Base-by-base conservation (phyloP, 2,113 vertebrate genomes). In the Symphodus melops region DNA sequence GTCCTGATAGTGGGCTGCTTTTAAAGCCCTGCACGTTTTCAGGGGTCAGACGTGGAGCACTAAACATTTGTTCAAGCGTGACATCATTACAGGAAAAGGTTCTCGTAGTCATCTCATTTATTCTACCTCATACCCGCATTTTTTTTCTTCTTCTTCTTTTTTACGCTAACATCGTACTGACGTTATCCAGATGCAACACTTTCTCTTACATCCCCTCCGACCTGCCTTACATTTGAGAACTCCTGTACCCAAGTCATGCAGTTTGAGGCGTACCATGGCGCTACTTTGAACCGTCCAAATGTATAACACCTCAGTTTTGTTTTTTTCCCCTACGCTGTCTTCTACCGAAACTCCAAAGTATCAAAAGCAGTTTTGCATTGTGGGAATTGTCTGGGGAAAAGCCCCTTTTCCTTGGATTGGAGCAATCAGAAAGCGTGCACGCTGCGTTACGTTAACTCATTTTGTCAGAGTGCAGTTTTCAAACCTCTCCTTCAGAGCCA, bases 381-480 rank as follows among this genome's bases (percentile, higher is more conserved):
- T 73, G 79, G 84, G 74, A 81, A 60, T 60, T 23, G 9, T 79
- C 75, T 59, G 41, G 70, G 72, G 67, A 85, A 87, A 84, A 75
- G 62, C 58, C 61, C 53, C 13, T 49, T 66, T 48, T 56, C 62
- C 46, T 9, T 53, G 73, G 53, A 64, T 56, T 79, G 60, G 57
- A 72, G 75, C 36, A 25, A 41, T 72, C 61, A 68, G 46, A 75
- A 44, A 49, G 12, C 0, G 42, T 23, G 5, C 60, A 19, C 56
- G 41, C 76, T 68, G 48, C 69, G 82, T 87, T 88, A 52, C 69
- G 82, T 87, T 88, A 78, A 87, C 77, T 68, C 67, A 73, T 23
- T 46, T 72, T 86, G 86, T 86, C 80, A 83, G 82, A 49, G 42
- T 19, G 52, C 41, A 41, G 20, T 82, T 70, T 75, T 83, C 12